Evolutionary conservation across 2,797 vertebrate genomes (phyloP).

Genomic region (Monodelphis domestica): DNA sequence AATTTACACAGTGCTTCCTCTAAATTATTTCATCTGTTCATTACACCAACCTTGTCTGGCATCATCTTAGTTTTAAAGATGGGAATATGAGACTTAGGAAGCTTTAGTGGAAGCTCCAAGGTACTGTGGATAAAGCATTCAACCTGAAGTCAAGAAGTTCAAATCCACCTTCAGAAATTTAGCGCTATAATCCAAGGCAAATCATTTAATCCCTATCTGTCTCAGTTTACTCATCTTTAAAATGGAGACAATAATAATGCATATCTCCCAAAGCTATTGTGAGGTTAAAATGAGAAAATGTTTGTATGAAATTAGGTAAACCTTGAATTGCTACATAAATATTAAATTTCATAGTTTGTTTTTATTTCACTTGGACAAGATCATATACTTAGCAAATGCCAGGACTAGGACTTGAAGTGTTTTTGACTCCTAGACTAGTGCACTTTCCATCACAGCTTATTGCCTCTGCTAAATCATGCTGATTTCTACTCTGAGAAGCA

Average conservation of each 20-base stretch:
- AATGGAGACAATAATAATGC: background rate
- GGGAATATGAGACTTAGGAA: background rate
- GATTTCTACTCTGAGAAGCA: background rate
- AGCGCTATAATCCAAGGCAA: background rate
- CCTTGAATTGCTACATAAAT: background rate
- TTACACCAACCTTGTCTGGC: background rate
- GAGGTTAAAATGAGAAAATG: background rate
- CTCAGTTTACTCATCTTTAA: background rate
- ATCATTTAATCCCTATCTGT: background rate
- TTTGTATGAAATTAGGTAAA: background rate
- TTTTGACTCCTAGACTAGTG: background rate
- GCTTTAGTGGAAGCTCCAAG: background rate
- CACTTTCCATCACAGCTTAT: background rate
- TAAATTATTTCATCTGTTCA: background rate
- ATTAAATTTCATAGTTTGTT: background rate
- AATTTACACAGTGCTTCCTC: background rate
- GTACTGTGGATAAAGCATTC: background rate
- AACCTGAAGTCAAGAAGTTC: background rate
- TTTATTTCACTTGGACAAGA: background rate
- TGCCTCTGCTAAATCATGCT: background rate
- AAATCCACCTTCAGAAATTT: background rate
- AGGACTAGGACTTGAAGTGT: background rate
- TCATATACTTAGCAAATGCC: background rate
- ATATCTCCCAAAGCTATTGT: background rate
- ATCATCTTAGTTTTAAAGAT: background rate